Evolutionary conservation across 2,797 vertebrate species (phyloP), one percentile per base, ranked within the genome.

Genomic region (Rhinophrynus dorsalis): DNA sequence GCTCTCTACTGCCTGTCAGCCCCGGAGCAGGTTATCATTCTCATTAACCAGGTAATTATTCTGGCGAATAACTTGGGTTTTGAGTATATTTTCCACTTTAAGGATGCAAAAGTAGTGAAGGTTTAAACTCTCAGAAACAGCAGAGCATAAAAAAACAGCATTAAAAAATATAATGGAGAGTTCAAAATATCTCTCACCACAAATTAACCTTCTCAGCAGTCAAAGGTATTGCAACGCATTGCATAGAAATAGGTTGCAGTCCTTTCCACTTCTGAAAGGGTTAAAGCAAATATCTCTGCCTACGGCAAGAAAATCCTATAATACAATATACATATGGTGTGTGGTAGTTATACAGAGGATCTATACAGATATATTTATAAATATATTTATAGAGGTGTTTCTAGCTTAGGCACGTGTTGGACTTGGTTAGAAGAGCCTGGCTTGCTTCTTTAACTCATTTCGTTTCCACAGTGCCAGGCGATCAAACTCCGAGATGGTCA

Each of bases 401-500:
- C 83, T 83, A 83, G 77, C 64, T 60, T 62, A 73, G 70, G 70
- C 70, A 73, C 70, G 17, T 57, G 44, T 55, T 78, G 84, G 80
- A 76, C 64, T 79, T 80, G 15, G 6, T 57, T 91, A 99, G 86
- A 99, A 99, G 50, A 99, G 93, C 80, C 97, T 88, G 33, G 97
- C 95, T 77, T 99, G 96, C 85, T 99, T 99, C 89, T 99, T 99
- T 71, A 99, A 86, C 81, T 99, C 97, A 1, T 99, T 99, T 78
- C 94, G 92, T 86, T 98, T 99, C 97, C 97, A 99, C 83, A 99
- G 89, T 68, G 97, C 95, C 83, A 99, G 91, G 29, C 95, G 94
- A 86, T 99, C 97, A n/a, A 99, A 99, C 70, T 99, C 97, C 0
- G 94, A 91, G 64, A 97, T 85, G 65, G 93, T 97, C 97, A 99